These are phyloP conservation scores for Caenorhabditis plicata DNA, from an alignment of 2,888 invertebrate species.

Conservation along the genomic window DNA sequence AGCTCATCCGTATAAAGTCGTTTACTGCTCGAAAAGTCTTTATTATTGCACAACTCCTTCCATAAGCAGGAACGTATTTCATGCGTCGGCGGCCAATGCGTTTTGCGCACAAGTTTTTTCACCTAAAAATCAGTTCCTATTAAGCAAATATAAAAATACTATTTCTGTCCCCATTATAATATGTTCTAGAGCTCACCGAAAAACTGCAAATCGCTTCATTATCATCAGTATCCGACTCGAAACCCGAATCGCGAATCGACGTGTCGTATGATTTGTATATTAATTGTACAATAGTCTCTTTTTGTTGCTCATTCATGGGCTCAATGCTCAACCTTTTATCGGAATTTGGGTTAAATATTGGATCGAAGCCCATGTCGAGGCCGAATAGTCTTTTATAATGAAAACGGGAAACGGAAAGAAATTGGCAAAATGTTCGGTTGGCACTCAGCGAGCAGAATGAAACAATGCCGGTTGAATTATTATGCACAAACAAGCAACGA, in stretches of 20 bases:
- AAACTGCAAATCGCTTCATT: neutral
- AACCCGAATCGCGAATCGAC: too few species aligned
- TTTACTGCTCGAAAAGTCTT: slow-evolving; percentile 50
- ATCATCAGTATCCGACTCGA: too few species aligned
- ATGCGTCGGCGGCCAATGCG: slow-evolving; percentile 63
- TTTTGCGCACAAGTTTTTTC: slow-evolving; percentile 62
- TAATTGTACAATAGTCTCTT: too few species aligned
- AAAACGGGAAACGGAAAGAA: slow-evolving; percentile 10
- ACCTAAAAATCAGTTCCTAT: slow-evolving; percentile 52
- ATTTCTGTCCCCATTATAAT: neutral
- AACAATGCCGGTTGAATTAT: too few species aligned
- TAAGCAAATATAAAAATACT: slow-evolving; percentile 13
- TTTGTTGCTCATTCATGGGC: slow-evolving; percentile 5
- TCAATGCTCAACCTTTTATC: slow-evolving; percentile 22
- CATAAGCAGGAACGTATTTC: slow-evolving; percentile 63
- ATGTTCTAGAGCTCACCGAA: neutral
- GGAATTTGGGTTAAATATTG: slow-evolving; percentile 21
- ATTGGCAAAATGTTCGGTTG: slow-evolving; percentile 8
- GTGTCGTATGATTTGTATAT: too few species aligned
- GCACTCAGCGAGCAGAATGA: too few species aligned
- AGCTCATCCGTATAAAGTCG: slow-evolving; percentile 48
- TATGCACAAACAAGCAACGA: slow-evolving; percentile 9
- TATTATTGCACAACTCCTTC: slow-evolving; percentile 55
- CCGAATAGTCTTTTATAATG: neutral
- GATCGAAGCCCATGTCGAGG: slow-evolving; percentile 19